phyloP scores from a whole-genome alignment of 2,113 vertebrate species.

The Lontra canadensis region DNA sequence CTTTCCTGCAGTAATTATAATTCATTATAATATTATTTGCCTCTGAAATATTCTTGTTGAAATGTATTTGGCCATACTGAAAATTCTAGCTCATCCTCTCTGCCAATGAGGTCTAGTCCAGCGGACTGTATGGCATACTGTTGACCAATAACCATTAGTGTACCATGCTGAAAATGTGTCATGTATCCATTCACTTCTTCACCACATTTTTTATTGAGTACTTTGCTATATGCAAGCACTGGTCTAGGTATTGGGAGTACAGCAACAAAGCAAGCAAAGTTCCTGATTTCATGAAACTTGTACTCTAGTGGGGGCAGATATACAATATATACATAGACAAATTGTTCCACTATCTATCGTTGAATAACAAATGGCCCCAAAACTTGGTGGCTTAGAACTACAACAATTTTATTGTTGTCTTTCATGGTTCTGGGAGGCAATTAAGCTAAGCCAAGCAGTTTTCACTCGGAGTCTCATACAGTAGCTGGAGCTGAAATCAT shows the following conservation, averaged over 20 bases:
- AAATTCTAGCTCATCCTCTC: not conserved
- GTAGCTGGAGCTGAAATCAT: not conserved
- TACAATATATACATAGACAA: not conserved
- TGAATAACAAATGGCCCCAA: not conserved
- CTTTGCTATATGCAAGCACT: not conserved
- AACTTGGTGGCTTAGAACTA: not conserved
- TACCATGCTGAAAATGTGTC: not conserved
- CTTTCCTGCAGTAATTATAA: not conserved
- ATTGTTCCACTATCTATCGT: not conserved
- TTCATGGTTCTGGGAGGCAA: not conserved
- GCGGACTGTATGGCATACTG: not conserved
- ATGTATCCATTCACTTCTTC: not conserved
- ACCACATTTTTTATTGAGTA: conserved; percentile 1
- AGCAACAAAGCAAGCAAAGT: not conserved
- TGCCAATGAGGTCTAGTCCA: not conserved
- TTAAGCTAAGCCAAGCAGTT: not conserved
- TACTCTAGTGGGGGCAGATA: not conserved
- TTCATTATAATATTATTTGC: not conserved
- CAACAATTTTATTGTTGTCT: not conserved
- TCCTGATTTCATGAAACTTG: not conserved
- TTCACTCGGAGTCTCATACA: not conserved
- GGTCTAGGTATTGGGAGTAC: not conserved
- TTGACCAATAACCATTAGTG: not conserved
- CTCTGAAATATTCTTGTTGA: conserved; percentile 13
- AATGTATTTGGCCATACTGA: not conserved